Base-by-base conservation (phyloP, 2,888 invertebrate genomes). In the Chymomyza amoena region DNA sequence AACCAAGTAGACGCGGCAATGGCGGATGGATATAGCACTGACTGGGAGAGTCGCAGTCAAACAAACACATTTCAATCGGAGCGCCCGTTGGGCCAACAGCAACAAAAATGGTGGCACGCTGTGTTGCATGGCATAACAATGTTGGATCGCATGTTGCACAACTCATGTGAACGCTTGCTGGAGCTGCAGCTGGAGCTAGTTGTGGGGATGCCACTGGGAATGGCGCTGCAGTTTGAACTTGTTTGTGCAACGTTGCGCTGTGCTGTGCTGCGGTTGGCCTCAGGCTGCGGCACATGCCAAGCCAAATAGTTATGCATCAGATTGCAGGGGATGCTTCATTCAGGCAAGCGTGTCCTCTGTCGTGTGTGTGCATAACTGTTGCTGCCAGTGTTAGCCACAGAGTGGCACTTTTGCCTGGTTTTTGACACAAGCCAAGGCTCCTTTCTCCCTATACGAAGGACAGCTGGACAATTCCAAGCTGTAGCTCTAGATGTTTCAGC, bases 51-150 rank as follows among this genome's bases (percentile, higher is more conserved):
- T 76, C 81, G 75, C 81, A 81, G 80, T 74, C 79, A 76, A 84
- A 81, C 82, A 84, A 87, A 84, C 87, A 84, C 84, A 87, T 87
- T 84, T 84, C 84, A 84, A 87, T 87, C 87, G 82, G 80, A 87
- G 77, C 74, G 79, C 69, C 73, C 75, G 79, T 80, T 84, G 73
- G 77, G 69, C 70, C 70, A 76, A 73, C 76, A 63, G n/a, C 64
- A 64, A 0, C 39, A 10, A 7, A 63, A 61, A 1, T 61, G 45
- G 20, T 25, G 59, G 7, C 64, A 67, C 10, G 39, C 13, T 45
- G 39, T 13, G 39, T 45, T 45, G 39, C 39, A 45, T 32, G 45
- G 28, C 59, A 59, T 50, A 59, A 66, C 60, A 66, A 60, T 66
- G 66, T 66, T 60, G 60, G 59, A 60, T 59, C 66, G 51, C 59